phyloP scores from a whole-genome alignment of 1,140 invertebrate species.

The Tribolium madens region DNA sequence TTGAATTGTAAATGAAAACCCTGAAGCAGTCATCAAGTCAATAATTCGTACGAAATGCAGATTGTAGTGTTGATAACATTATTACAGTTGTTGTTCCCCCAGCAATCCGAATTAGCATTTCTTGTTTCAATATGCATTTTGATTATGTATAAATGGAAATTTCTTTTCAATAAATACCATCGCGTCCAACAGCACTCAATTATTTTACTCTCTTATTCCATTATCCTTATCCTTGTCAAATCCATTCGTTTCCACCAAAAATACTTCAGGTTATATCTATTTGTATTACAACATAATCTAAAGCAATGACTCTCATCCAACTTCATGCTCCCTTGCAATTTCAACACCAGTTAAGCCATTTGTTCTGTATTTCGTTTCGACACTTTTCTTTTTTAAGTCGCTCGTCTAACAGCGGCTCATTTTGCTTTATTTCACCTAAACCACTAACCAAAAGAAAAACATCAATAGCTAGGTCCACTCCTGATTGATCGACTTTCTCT shows the following conservation, averaged over 20 bases:
- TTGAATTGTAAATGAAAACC: conserved; percentile 18
- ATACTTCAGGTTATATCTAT: conserved; percentile 20
- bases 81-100: conserved; percentile 31
- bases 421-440: background rate
- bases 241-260: background rate
- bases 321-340: conserved; percentile 22
- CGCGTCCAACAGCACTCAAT: background rate
- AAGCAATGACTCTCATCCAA: conserved; percentile 24
- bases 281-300: conserved; percentile 31
- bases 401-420: background rate
- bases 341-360: conserved; percentile 27
- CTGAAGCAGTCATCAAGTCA: conserved; percentile 2
- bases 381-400: conserved; percentile 17
- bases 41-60: conserved; percentile 1
- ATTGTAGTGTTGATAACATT: conserved; percentile 30
- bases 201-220: conserved; percentile 16
- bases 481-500: background rate
- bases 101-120: conserved; percentile 30
- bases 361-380: conserved; percentile 9
- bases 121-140: conserved; percentile 36
- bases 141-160: conserved; percentile 41
- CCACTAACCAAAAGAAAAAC: background rate
- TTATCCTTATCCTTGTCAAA: background rate
- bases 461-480: background rate
- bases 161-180: conserved; percentile 32